Base-by-base conservation (phyloP, 2,888 invertebrate genomes). In the Spicauda simplicius region DNA sequence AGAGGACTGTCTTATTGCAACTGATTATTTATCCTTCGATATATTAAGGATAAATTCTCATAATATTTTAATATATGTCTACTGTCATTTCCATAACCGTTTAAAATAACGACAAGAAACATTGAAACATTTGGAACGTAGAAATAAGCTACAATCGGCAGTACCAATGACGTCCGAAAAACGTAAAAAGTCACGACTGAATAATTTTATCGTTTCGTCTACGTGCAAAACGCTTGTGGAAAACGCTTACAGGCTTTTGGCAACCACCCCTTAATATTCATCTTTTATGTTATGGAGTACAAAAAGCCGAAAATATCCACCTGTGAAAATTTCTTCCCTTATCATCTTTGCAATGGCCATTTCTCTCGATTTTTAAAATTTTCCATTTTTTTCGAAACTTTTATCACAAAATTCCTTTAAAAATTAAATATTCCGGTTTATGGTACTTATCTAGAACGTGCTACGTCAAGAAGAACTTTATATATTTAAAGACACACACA, bases 131-230 rank as follows among this genome's bases (percentile, higher is more conserved):
- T 53, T 20, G 16, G 20, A 19, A 10, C 14, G 8, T 41, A 37
- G 25, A 25, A 25, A 25, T 25, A 25, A 19, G 20, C 25, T 37
- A 52, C 55, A 50, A 54, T 52, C 37, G 18, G 16, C 18, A 52
- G 11, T 20, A 55, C 63, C 63, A 20, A 37, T 64, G 64, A 64
- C 45, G 41, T 58, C 37, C 57, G 37, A 33, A 64, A 20, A 57
- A 57, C 57, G 30, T 50, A 50, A 58, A 63, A 56, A 56, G 57
- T 57, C 57, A 50, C 50, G 64, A 58, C 57, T 64, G 57, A 19
- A 64, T 64, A 64, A 64, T 64, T 64, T 64, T 57, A 57, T 64
- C 57, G 50, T 64, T 64, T 58, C 56, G 50, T 64, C 57, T 52
- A 64, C 57, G 50, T 64, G 64, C 50, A 37, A 64, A 64, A 57